These are phyloP conservation scores for Drosophila baimaii DNA, from an alignment of 1,140 invertebrate genomes.

Conservation along the genomic window DNA sequence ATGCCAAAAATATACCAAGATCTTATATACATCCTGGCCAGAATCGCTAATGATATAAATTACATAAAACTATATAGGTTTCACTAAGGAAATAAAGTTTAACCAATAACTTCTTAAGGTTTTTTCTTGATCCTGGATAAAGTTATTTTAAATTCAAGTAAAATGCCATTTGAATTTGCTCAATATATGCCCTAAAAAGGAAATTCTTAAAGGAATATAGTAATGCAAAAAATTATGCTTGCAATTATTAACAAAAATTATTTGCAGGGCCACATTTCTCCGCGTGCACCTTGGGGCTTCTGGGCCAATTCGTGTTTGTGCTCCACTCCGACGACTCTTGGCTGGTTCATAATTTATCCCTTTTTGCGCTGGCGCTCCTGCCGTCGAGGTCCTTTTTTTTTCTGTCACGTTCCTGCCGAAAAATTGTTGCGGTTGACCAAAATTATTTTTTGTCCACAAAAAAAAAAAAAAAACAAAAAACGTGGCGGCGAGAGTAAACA, in stretches of 20 bases:
- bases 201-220: neutral
- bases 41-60: too few relatives aligned
- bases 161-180: too few relatives aligned
- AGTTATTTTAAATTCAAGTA: too few relatives aligned
- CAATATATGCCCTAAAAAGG: too few relatives aligned
- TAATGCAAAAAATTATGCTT: neutral
- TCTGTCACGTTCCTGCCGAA: slow-evolving; percentile 56
- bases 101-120: too few relatives aligned
- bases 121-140: too few relatives aligned
- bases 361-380: slow-evolving; percentile 17
- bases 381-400: slow-evolving; percentile 20
- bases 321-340: slow-evolving; percentile 10
- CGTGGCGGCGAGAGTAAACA: slow-evolving; percentile 34
- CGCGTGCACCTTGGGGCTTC: neutral
- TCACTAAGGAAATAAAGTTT: too few relatives aligned
- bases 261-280: neutral
- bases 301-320: slow-evolving; percentile 20
- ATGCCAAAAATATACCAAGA: too few relatives aligned
- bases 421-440: slow-evolving; percentile 77
- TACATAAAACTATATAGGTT: too few relatives aligned
- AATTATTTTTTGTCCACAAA: slow-evolving; percentile 52
- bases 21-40: too few relatives aligned
- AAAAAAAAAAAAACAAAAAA: slow-evolving; percentile 44
- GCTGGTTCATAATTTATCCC: slow-evolving; percentile 59
- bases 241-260: neutral